Evolutionary conservation across 1,140 invertebrate species (phyloP).

Genomic region (Dendrolimus punctatus): DNA sequence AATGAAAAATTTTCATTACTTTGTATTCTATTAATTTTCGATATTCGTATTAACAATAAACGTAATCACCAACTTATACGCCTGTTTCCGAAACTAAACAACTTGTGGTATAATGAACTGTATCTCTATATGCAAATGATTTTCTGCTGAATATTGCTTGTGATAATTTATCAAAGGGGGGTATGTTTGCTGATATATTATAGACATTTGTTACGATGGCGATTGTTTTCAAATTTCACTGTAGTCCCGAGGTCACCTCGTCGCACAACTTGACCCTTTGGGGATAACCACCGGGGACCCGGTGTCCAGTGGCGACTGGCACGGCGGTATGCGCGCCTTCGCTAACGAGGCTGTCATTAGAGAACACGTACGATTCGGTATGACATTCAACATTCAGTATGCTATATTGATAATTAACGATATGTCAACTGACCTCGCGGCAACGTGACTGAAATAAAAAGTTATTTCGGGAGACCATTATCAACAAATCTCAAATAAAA

Average conservation of each 20-base stretch:
- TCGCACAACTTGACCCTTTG: slow-evolving; percentile 95
- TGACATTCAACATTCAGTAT: slow-evolving; percentile 32
- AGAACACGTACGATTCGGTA: slow-evolving; percentile 70
- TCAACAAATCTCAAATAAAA: no score
- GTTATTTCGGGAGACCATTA: no score
- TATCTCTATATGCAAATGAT: no score
- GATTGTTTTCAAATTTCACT: slow-evolving; percentile 26
- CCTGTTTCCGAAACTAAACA: no score
- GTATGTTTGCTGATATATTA: background rate
- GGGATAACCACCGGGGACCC: slow-evolving; percentile 76
- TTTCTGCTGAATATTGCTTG: no score
- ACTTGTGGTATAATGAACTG: no score
- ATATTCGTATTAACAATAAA: no score
- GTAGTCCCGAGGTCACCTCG: slow-evolving; percentile 95
- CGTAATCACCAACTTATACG: no score
- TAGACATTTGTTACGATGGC: slow-evolving; percentile 7
- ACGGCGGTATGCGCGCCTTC: slow-evolving; percentile 58
- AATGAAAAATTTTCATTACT: no score
- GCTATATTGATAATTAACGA: slow-evolving; percentile 19
- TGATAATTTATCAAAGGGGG: background rate
- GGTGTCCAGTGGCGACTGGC: slow-evolving; percentile 54
- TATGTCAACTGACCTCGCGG: slow-evolving; percentile 17
- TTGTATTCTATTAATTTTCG: no score
- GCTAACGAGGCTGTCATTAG: slow-evolving; percentile 68
- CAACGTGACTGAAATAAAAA: no score